Percentiles rank a stretch among this genome's conserved stretches.
These are phyloP conservation scores for Sinella curviseta DNA, from an alignment of 1,140 invertebrate species.

Conservation along the genomic window DNA sequence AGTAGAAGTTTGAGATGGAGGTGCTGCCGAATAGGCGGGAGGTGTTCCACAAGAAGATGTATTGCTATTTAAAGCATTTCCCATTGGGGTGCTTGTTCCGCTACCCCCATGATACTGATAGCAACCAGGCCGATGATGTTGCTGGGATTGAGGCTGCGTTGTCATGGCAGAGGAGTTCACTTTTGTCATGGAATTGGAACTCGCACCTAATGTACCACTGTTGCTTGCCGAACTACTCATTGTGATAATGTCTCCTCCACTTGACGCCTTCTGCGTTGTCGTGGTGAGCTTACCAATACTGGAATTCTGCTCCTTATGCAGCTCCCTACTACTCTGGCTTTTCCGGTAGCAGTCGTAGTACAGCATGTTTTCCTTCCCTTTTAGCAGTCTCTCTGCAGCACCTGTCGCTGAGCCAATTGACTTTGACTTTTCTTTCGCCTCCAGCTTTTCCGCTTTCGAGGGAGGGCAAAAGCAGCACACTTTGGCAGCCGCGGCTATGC, in stretches of 20 bases:
- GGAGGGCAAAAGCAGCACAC: constrained; percentile 48
- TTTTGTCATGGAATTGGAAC: constrained; percentile 22
- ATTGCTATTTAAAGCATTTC: background rate
- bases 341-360: constrained; percentile 47
- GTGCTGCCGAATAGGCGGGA: background rate
- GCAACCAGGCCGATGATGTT: background rate
- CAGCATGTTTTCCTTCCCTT: background rate
- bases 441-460: background rate
- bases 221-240: background rate
- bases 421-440: constrained; percentile 45
- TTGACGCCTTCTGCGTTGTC: constrained; percentile 6
- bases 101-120: background rate
- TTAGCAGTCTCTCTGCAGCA: background rate
- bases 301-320: constrained; percentile 25
- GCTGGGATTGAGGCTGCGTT: background rate
- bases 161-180: background rate
- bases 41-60: background rate
- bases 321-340: constrained; percentile 46
- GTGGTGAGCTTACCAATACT: background rate
- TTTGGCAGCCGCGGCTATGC: constrained; percentile 38
- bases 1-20: background rate
- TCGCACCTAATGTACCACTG: constrained; percentile 30
- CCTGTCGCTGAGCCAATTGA: constrained; percentile 30
- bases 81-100: background rate
- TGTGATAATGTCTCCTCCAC: constrained; percentile 21